Percentiles rank a stretch among this genome's conserved stretches.
Evolutionary conservation across 2,797 vertebrate genomes (phyloP).

Genomic region (Macropus fuliginosus): DNA sequence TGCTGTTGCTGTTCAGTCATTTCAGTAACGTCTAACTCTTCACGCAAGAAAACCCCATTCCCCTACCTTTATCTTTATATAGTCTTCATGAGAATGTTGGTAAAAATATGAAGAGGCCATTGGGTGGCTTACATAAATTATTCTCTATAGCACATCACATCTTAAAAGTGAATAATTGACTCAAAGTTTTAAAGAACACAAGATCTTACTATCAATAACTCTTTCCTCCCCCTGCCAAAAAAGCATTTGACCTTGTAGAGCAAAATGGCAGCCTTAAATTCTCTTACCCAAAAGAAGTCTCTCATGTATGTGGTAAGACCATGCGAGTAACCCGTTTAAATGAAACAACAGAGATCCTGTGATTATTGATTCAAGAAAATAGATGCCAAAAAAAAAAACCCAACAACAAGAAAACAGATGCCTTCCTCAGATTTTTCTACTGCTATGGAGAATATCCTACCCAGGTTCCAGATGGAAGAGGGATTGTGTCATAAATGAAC

Average conservation of each 20-base stretch:
- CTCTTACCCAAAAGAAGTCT: neutral
- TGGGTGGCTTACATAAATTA: neutral
- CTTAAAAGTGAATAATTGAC: neutral
- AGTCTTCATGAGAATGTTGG: neutral
- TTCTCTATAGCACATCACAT: neutral
- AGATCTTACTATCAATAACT: neutral
- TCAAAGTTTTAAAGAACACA: neutral
- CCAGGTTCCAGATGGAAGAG: neutral
- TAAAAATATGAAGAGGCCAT: neutral
- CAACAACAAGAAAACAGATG: neutral
- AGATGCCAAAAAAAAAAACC: no score
- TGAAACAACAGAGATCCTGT: neutral
- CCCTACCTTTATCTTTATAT: neutral
- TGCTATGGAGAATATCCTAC: neutral
- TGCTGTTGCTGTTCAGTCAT: neutral
- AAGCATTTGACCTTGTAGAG: neutral
- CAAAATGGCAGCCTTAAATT: neutral
- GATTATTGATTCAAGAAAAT: neutral
- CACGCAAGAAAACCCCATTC: neutral
- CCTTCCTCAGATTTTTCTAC: neutral
- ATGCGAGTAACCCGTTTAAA: neutral
- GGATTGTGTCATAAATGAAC: neutral
- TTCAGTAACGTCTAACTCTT: neutral
- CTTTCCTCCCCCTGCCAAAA: neutral
- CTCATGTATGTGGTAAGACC: neutral